A percentile compares a stretch with the other conserved stretches of the same genome.
phyloP scores from a whole-genome alignment of 1,140 invertebrate genomes.

The Danaus melanippus region DNA sequence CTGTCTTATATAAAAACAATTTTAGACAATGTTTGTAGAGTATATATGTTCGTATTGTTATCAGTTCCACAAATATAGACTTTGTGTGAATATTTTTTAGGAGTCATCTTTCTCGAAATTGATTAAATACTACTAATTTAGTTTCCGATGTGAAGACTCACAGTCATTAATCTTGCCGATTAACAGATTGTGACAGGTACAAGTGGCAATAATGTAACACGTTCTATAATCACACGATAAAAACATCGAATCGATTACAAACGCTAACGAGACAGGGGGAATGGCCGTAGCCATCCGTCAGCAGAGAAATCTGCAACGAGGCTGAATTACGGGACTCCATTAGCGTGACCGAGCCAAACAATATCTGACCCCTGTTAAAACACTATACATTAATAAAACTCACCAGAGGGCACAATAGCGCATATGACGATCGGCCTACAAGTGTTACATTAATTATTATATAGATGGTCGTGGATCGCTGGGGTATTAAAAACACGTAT shows the following conservation, averaged over 20 bases:
- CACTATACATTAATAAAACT: constrained; percentile 50
- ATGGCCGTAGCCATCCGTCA: constrained; percentile 32
- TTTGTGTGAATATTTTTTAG: too few relatives aligned
- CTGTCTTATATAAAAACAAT: too few relatives aligned
- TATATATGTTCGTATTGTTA: too few relatives aligned
- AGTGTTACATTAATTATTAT: too few relatives aligned
- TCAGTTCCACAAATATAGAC: too few relatives aligned
- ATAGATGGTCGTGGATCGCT: constrained; percentile 2
- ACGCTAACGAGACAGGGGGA: constrained; percentile 38
- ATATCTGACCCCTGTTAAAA: constrained; percentile 51
- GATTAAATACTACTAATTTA: too few relatives aligned
- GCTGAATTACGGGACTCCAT: constrained; percentile 37
- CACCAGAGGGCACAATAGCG: constrained; percentile 2
- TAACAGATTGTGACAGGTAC: constrained; percentile 19
- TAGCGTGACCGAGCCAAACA: constrained; percentile 30
- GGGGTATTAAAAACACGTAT: background rate
- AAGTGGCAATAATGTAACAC: constrained; percentile 19
- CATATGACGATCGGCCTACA: too few relatives aligned
- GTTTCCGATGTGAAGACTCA: constrained; percentile 1
- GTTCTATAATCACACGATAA: constrained; percentile 22
- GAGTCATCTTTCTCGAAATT: too few relatives aligned
- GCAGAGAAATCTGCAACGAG: constrained; percentile 42
- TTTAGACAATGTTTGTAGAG: too few relatives aligned
- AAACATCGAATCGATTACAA: constrained; percentile 26
- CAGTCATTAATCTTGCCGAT: constrained; percentile 22